Conservation (phyloP, 2,113 vertebrate species). For the Eonycteris spelaea region DNA sequence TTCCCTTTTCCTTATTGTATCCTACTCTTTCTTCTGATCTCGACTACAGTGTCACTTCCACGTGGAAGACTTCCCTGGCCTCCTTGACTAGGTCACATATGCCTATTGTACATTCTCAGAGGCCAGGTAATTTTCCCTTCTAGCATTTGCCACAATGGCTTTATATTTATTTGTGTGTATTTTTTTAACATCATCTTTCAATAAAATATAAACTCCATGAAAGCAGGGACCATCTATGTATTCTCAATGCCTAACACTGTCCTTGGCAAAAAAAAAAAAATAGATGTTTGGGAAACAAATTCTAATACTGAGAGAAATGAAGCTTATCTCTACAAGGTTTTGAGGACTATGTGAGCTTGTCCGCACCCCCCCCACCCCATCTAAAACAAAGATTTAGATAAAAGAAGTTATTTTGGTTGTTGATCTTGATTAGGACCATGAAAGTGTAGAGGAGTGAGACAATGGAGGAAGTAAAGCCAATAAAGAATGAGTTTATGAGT, state of each 20-base stretch:
- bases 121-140: not conserved
- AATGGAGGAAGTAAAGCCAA: not conserved
- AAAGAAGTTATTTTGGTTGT: not conserved
- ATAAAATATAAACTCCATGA: not conserved
- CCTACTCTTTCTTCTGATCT: not conserved
- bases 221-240: too few species aligned
- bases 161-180: not conserved
- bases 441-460: not conserved
- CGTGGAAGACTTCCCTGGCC: not conserved
- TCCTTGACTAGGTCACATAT: not conserved
- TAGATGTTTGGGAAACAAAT: not conserved
- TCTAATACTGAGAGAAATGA: not conserved
- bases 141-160: not conserved
- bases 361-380: too few species aligned
- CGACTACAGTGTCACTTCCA: not conserved
- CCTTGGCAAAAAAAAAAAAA: not conserved
- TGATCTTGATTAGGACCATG: not conserved
- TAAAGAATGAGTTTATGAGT: not conserved
- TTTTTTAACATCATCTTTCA: not conserved
- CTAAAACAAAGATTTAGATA: not conserved
- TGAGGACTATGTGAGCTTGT: not conserved
- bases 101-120: not conserved
- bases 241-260: not conserved
- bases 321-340: not conserved
- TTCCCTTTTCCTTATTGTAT: not conserved